phyloP scores from a whole-genome alignment of 1,140 invertebrate genomes.

The Lamellibrachia luymesi region DNA sequence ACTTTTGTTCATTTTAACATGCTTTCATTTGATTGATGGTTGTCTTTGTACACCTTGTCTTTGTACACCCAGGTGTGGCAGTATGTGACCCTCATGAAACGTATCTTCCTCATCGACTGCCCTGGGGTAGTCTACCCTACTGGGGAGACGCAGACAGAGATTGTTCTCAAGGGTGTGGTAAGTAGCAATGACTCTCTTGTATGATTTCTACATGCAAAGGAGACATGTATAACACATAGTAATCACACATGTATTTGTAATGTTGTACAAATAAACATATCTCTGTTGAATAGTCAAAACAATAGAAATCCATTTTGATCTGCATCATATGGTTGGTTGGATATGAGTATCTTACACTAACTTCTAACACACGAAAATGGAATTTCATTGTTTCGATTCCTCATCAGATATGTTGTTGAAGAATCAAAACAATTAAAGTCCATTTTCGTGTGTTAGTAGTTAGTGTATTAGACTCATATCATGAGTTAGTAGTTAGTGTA shows the following conservation, averaged over 20 bases:
- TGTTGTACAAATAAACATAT: not conserved
- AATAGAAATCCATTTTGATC: too few species aligned
- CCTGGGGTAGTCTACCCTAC: slow-evolving; percentile 96
- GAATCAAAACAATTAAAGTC: too few species aligned
- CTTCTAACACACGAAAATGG: too few species aligned
- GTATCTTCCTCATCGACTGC: slow-evolving; percentile 98
- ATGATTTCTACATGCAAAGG: not conserved
- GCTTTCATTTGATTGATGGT: not conserved
- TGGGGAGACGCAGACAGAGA: slow-evolving; percentile 86
- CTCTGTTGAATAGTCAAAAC: too few species aligned
- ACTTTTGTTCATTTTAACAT: too few species aligned
- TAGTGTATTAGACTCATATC: not conserved
- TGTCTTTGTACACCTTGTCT: not conserved
- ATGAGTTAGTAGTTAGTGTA: not conserved
- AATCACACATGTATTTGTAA: too few species aligned
- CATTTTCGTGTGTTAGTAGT: too few species aligned
- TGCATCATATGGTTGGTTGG: too few species aligned
- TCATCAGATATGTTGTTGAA: too few species aligned
- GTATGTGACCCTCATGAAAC: slow-evolving; percentile 96
- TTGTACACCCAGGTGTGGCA: slow-evolving; percentile 74
- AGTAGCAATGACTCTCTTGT: slow-evolving; percentile 32
- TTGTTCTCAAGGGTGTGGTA: slow-evolving; percentile 81
- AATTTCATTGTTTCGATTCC: too few species aligned
- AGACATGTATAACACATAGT: not conserved
- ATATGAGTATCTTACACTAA: too few species aligned